Evolutionary conservation across 2,888 invertebrate genomes (phyloP), one percentile per base, ranked within the genome.

Genomic region (Calameuta filiformis): DNA sequence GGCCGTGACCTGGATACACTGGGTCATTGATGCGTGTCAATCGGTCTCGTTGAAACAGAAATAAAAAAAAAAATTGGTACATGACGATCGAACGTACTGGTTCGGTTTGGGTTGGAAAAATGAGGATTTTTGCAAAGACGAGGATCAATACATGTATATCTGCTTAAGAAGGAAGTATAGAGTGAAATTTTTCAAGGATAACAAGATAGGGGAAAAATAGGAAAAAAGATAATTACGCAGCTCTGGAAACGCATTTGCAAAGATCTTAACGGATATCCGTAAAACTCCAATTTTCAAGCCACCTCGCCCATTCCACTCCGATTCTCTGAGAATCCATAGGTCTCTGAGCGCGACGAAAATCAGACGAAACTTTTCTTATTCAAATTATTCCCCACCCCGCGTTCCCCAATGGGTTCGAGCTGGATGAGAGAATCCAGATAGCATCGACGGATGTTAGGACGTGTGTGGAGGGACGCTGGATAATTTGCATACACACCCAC

Each of bases 401-500:
- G 71, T 69, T 31, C 68, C 56, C 77, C 35, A 34, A 33, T n/a
- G 35, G 37, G 34, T 35, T 35, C 71, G 76, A 31, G 34, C 31
- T 34, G 35, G 78, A 76, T 78, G 78, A 78, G 78, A 12, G 40
- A 73, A 78, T 76, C 78, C 35, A 76, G 78, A 78, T 78, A 78
- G 35, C 78, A 78, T 78, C 78, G 68, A 75, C 75, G 71, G 75
- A 37, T 33, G 75, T 11, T n/a, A 12, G 34, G 15, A 56, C 75
- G 75, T 30, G 68, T 30, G 68, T 34, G 35, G 1, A 35, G 56
- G 31, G 69, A 69, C 37, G 69, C 71, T 30, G 69, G 31, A 68
- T 76, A 71, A 75, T 78, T 73, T 71, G 71, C 71, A 71, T 71
- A 71, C 9, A 71, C 71, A 30, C 12, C 31, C 12, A 33, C 71